These are phyloP conservation scores for Crenuchus spilurus DNA, from an alignment of 2,797 vertebrate species.

Conservation along the genomic window DNA sequence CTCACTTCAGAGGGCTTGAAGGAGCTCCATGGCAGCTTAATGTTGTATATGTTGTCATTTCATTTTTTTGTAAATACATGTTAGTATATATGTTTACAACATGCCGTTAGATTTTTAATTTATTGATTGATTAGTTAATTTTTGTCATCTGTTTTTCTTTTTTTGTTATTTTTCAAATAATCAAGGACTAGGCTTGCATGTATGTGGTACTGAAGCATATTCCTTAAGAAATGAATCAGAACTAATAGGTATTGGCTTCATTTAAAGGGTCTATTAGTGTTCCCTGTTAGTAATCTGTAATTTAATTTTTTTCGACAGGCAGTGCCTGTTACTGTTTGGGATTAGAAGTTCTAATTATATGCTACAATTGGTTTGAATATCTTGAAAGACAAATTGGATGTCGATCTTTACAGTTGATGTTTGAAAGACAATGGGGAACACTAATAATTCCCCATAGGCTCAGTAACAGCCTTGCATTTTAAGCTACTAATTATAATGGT, in stretches of 20 bases:
- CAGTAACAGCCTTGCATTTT: conserved; percentile 53
- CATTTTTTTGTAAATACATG: conserved; percentile 78
- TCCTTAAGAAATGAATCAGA: conserved; percentile 56
- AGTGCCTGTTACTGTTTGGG: not conserved
- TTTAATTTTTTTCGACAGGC: not conserved
- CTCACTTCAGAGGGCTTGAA: conserved; percentile 42
- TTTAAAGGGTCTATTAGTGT: conserved; percentile 70
- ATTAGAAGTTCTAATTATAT: not conserved
- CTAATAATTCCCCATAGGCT: conserved; percentile 67
- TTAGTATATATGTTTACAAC: conserved; percentile 77
- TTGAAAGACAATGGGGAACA: conserved; percentile 65
- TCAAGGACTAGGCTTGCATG: conserved; percentile 78
- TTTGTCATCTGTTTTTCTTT: conserved; percentile 63
- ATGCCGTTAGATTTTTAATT: conserved; percentile 77
- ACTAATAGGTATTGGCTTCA: conserved; percentile 58
- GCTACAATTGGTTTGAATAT: not conserved
- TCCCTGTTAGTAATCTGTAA: conserved; percentile 61
- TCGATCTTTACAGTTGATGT: not conserved
- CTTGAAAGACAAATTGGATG: not conserved
- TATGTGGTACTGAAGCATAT: conserved; percentile 63
- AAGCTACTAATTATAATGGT: conserved; percentile 57
- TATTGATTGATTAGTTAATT: conserved; percentile 66
- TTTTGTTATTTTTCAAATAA: conserved; percentile 64
- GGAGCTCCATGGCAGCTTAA: conserved; percentile 56
- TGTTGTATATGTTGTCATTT: conserved; percentile 20